Percentiles rank a stretch among this genome's conserved stretches.
Conservation (phyloP, 2,113 vertebrate species). For the Leiothrix lutea region DNA sequence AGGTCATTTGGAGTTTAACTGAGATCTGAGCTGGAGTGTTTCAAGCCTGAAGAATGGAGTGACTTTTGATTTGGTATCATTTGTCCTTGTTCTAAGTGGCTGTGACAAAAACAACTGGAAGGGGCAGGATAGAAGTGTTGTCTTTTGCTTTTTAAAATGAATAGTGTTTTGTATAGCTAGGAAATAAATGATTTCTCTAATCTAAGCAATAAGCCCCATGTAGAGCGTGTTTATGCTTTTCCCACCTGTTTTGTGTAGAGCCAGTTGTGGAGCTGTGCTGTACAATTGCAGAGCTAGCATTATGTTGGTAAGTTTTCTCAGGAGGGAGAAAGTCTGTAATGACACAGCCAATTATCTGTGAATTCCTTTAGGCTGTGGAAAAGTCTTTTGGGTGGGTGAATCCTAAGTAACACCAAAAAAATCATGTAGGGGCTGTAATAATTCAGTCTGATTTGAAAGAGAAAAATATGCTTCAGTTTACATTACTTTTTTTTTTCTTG, state of each 20-base stretch:
- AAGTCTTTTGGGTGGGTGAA: neutral
- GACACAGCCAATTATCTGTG: neutral
- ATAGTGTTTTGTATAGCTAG: neutral
- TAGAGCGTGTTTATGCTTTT: neutral
- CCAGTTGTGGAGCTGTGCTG: neutral
- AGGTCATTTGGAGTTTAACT: neutral
- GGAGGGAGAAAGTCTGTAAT: neutral
- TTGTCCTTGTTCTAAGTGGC: neutral
- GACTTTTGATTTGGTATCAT: neutral
- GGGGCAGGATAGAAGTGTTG: neutral
- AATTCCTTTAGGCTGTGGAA: neutral
- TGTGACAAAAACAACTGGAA: neutral
- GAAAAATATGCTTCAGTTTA: neutral
- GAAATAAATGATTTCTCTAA: neutral
- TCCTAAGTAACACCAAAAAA: neutral
- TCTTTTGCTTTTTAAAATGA: neutral
- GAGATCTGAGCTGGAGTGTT: accelerated
- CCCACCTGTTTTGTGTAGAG: neutral
- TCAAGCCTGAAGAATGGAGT: neutral
- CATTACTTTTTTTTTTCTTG: neutral
- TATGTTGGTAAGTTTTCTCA: neutral
- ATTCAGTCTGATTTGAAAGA: neutral
- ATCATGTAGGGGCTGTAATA: neutral
- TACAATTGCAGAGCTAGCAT: neutral
- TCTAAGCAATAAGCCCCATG: neutral